These are phyloP conservation scores for Tetragonula carbonaria DNA, from an alignment of 2,888 invertebrate species.

Conservation along the genomic window DNA sequence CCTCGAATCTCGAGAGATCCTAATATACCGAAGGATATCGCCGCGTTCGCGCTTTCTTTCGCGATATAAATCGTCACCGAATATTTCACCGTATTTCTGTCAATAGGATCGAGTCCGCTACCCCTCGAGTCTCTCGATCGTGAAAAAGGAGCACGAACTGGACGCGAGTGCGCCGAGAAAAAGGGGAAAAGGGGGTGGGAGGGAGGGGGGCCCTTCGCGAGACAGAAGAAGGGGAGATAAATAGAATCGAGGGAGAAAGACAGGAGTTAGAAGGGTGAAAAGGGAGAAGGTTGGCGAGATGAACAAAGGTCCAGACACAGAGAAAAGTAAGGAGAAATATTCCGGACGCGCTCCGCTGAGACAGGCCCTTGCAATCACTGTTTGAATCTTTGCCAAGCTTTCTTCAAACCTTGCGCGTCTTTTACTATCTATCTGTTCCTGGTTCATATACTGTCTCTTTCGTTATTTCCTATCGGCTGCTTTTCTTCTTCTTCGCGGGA, in stretches of 20 bases:
- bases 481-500: too few relatives aligned
- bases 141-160: conserved; percentile 30
- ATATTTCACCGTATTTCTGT: conserved; percentile 47
- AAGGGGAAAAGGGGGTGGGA: not conserved
- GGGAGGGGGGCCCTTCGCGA: not conserved
- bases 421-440: conserved; percentile 19
- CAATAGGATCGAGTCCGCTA: conserved; percentile 39
- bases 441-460: not conserved
- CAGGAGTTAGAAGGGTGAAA: conserved; percentile 3
- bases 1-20: not conserved
- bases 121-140: conserved; percentile 5
- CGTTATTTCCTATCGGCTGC: too few relatives aligned
- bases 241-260: not conserved
- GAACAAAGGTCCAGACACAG: conserved; percentile 66
- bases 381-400: conserved; percentile 81
- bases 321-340: conserved; percentile 75
- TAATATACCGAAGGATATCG: conserved; percentile 29
- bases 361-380: conserved; percentile 82
- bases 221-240: not conserved
- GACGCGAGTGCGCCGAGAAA: not conserved
- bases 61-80: conserved; percentile 51
- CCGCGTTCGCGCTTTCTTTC: conserved; percentile 42
- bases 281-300: conserved; percentile 42
- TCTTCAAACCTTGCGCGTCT: conserved; percentile 47
- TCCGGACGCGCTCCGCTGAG: conserved; percentile 79